Evolutionary conservation across 2,888 invertebrate species (phyloP), one percentile per base, ranked within the genome.

Genomic region (Balanococcus diminutus): DNA sequence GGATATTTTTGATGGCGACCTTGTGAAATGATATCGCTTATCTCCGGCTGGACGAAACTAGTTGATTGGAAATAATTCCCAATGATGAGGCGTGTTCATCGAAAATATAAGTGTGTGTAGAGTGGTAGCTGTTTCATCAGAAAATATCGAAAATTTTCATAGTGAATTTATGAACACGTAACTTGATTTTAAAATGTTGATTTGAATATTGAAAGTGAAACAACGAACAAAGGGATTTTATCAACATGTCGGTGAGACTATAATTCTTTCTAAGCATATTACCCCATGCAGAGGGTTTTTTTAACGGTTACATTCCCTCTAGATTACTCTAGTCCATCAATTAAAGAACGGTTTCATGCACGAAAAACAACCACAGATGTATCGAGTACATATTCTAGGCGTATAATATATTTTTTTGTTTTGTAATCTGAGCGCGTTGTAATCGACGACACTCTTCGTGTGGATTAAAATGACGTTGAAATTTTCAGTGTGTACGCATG

Each of bases 271-370:
- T 14, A 14, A 67, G 16, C 14, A 67, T 67, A n/a, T 25, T 67
- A 31, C 67, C 67, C 67, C 67, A 67, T 67, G 31, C 28, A 31
- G 67, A 67, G 67, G 67, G 67, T 28, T 67, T 67, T 67, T 51
- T 31, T 19, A 67, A 67, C 67, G 67, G 31, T 28, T 51, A 51
- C 51, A 51, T 51, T 51, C 51, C 51, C 51, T 51, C 51, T 51
- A 51, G 51, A 51, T 51, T 51, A 51, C 51, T 51, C 19, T 19
- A n/a, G 19, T 51, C 31, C 28, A 67, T 67, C 67, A 28, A 67
- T 25, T 67, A 31, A 67, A 11, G 16, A 67, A 25, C 11, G n/a
- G 67, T 67, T 67, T 67, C 31, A 31, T 28, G 31, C 31, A 67
- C 28, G 67, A 67, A 67, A 67, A 25, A 67, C 67, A 28, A 67